Evolutionary conservation across 2,113 vertebrate species (phyloP), one percentile per base, ranked within the genome.

Genomic region (Nycticryphes semicollaris): DNA sequence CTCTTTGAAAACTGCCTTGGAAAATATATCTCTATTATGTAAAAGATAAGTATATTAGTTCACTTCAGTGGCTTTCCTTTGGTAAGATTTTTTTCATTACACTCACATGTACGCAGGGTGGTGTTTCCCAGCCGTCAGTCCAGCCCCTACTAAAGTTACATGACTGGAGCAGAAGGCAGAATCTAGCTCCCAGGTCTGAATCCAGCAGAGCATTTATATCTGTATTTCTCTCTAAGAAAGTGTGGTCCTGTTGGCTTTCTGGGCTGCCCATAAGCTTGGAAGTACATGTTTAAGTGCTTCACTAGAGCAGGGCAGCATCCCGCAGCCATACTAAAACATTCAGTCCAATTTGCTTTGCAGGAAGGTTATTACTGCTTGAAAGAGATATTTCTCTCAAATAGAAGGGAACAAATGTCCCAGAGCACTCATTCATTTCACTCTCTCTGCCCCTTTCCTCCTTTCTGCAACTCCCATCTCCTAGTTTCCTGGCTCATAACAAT

Each of bases 301-400:
- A 75, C 51, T 91, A 80, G 57, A 91, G 70, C 86, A 84, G 60
- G 37, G 48, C 90, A 80, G 21, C n/a, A 31, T 87, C 69, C 53
- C 84, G 60, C 56, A 84, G 66, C 45, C 0, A 1, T 3, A 12
- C 69, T 93, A 48, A 70, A 51, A 41, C 41, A 19, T 54, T 84
- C 51, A 54, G 62, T 45, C 20, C 69, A 66, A 80, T 92, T 76
- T 66, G n/a, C 23, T 87, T 94, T 87, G 62, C 83, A 87, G 69
- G 62, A 63, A 72, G 28, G 66, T 87, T 87, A 90, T 92, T 95
- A 57, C 48, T 68, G 31, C 41, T 92, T 84, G 53, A 89, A 94
- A 84, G 48, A 66, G 67, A 39, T n/a, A 68, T 90, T 95, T 89
- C 27, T 84, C 28, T 87, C 76, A 87, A 81, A 79, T 5, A 89